Evolutionary conservation across 2,113 vertebrate genomes (phyloP).

Genomic region (Oplegnathus fasciatus): DNA sequence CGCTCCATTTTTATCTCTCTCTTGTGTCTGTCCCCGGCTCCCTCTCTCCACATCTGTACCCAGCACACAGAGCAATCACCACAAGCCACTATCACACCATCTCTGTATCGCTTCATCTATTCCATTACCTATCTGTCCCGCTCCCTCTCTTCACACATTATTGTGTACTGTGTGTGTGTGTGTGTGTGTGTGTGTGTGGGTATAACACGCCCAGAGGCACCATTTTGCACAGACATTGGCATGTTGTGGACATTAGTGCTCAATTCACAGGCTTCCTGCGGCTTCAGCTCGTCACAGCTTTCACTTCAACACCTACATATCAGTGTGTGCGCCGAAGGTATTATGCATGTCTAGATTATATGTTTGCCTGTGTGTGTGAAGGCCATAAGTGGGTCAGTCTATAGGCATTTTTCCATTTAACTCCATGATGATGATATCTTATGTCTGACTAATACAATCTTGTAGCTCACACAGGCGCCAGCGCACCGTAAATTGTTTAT

Average conservation of each 20-base stretch:
- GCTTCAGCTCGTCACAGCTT: conserved; percentile 33
- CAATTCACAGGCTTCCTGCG: conserved; percentile 53
- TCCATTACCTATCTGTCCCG: conserved; percentile 67
- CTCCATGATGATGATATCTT: conserved; percentile 62
- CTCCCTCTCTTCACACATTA: conserved; percentile 58
- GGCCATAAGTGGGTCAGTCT: conserved; percentile 40
- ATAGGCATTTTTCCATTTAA: conserved; percentile 62
- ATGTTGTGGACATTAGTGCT: conserved; percentile 60
- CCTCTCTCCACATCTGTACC: conserved; percentile 62
- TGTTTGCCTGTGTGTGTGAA: conserved; percentile 18
- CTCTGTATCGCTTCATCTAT: conserved; percentile 60
- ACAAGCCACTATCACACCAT: conserved; percentile 55
- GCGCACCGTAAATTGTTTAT: conserved; percentile 65
- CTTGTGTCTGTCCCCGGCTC: neutral
- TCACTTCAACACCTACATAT: conserved; percentile 47
- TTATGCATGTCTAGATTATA: conserved; percentile 29
- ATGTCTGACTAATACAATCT: conserved; percentile 67
- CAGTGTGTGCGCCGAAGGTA: neutral
- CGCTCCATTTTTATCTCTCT: conserved; percentile 33
- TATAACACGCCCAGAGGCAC: conserved; percentile 45
- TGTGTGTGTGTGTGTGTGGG: conserved; percentile 19
- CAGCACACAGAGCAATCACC: conserved; percentile 57
- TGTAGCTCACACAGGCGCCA: conserved; percentile 19
- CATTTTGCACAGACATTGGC: conserved; percentile 45
- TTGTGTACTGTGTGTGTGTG: conserved; percentile 11